phyloP scores from a whole-genome alignment of 1,140 invertebrate species.

The Druon quercuslanigerum region DNA sequence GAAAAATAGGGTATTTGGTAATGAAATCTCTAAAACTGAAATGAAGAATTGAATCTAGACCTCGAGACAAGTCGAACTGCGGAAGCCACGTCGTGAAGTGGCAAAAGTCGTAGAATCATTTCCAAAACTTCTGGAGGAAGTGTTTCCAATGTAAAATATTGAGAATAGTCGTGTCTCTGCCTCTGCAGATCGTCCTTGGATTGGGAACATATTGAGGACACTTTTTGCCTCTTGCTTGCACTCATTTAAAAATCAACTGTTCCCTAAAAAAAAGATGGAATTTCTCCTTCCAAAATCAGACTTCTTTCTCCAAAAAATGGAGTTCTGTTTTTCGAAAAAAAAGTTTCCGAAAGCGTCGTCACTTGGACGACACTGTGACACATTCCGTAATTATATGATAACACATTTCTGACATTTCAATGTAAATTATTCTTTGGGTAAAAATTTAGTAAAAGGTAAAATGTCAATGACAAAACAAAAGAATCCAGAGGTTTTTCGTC shows the following conservation, averaged over 20 bases:
- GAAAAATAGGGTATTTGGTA: neutral
- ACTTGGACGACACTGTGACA: neutral
- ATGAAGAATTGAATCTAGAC: constrained; percentile 47
- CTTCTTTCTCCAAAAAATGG: neutral
- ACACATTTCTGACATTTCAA: constrained; percentile 7
- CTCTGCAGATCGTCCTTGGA: constrained; percentile 4
- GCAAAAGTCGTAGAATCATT: constrained; percentile 63
- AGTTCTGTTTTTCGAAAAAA: neutral
- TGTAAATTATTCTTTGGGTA: constrained; percentile 26
- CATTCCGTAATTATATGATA: constrained; percentile 4
- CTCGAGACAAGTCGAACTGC: constrained; percentile 67
- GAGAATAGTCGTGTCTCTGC: constrained; percentile 37
- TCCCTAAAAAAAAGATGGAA: neutral
- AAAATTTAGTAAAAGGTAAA: constrained; percentile 56
- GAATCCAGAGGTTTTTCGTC: constrained; percentile 29
- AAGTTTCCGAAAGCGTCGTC: constrained; percentile 3
- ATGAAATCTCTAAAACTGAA: neutral
- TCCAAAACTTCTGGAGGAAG: constrained; percentile 70
- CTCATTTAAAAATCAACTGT: constrained; percentile 30
- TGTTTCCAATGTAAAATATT: constrained; percentile 54
- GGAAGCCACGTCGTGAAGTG: constrained; percentile 61
- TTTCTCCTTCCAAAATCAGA: neutral
- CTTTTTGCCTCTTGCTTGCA: constrained; percentile 27
- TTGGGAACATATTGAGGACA: neutral
- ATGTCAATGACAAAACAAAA: constrained; percentile 50